These are phyloP conservation scores for Microdon myrmicae DNA, from an alignment of 2,888 invertebrate genomes.

Conservation along the genomic window DNA sequence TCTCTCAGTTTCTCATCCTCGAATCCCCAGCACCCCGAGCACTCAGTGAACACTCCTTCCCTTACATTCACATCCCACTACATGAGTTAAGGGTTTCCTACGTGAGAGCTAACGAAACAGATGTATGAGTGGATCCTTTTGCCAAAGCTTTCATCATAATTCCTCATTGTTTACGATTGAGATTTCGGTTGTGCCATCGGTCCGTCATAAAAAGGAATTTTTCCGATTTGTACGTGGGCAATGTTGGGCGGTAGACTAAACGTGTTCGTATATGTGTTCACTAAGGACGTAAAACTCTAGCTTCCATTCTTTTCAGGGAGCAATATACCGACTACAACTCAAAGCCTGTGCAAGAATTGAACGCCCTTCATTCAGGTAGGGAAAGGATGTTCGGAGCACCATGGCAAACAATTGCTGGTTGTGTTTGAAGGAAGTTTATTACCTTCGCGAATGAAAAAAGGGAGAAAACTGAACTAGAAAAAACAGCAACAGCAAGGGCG, in stretches of 20 bases:
- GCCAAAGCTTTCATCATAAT: slow-evolving; percentile 50
- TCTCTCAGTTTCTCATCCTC: no score
- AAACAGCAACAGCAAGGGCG: slow-evolving; percentile 3
- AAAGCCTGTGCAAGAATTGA: background rate
- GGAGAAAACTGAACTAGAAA: slow-evolving; percentile 1
- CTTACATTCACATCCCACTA: slow-evolving; percentile 9
- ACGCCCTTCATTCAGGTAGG: slow-evolving; percentile 49
- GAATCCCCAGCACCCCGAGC: no score
- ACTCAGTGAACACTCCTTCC: background rate
- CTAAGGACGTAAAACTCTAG: slow-evolving; percentile 19
- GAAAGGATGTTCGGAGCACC: slow-evolving; percentile 37
- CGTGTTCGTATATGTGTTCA: no score
- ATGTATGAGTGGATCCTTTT: slow-evolving; percentile 47
- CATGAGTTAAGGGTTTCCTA: slow-evolving; percentile 43
- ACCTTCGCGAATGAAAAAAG: slow-evolving; percentile 14
- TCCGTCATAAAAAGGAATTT: slow-evolving; percentile 52
- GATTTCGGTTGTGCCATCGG: slow-evolving; percentile 52
- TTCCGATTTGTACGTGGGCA: no score
- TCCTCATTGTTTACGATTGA: slow-evolving; percentile 52
- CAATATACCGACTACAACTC: slow-evolving; percentile 32
- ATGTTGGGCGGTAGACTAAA: no score
- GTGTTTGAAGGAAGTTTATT: slow-evolving; percentile 43
- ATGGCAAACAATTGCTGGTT: slow-evolving; percentile 26
- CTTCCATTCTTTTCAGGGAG: slow-evolving; percentile 24
- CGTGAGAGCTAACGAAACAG: slow-evolving; percentile 42